Conservation (phyloP, 2,888 invertebrate genomes). For the Hirudinaria manillensis region DNA sequence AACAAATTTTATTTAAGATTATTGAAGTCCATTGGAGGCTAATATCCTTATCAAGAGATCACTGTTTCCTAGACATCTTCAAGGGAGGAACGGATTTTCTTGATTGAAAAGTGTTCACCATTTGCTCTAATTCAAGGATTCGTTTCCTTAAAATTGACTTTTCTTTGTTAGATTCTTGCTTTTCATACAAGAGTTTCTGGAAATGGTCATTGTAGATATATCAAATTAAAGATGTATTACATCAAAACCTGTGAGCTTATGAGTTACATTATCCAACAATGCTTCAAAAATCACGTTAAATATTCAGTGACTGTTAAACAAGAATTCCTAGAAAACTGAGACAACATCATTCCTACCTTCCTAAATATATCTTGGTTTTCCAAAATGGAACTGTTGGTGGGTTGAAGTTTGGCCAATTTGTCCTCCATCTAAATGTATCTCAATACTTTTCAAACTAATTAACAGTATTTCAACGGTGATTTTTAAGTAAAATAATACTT, state of each 20-base stretch:
- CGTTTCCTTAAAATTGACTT: constrained; percentile 5
- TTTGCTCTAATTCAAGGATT: constrained; percentile 15
- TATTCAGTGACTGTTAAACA: neutral
- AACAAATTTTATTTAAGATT: too few species aligned
- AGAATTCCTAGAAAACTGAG: neutral
- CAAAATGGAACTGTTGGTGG: neutral
- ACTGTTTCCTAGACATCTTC: neutral
- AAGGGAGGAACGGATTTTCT: neutral
- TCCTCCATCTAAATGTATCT: constrained; percentile 13
- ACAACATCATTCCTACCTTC: neutral
- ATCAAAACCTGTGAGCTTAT: neutral
- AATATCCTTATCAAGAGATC: neutral
- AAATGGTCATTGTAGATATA: neutral
- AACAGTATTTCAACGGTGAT: neutral
- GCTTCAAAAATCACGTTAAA: neutral
- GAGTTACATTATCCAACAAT: neutral
- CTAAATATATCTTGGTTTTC: constrained; percentile 23
- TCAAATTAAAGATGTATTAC: neutral
- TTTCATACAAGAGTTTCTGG: constrained; percentile 25
- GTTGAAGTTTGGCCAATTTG: constrained; percentile 4
- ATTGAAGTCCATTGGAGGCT: neutral
- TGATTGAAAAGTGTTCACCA: neutral
- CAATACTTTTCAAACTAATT: neutral
- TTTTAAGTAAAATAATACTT: neutral
- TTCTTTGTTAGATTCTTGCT: constrained; percentile 22